phyloP scores from a whole-genome alignment of 2,888 invertebrate species.

The Ptychoptera albimana region DNA sequence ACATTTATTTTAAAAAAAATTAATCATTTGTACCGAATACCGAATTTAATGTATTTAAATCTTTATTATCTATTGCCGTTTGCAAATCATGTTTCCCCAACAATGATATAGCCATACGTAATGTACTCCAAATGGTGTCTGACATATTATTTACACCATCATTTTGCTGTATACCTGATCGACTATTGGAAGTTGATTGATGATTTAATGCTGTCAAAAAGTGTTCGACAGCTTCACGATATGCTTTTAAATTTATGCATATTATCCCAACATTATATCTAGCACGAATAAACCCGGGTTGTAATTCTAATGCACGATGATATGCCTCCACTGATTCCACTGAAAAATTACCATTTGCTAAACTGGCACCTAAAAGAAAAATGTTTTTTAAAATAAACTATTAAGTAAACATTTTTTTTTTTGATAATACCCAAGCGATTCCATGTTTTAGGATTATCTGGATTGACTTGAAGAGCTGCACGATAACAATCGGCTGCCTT shows the following conservation, averaged over 20 bases:
- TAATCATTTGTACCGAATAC: constrained; percentile 20
- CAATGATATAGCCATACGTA: constrained; percentile 73
- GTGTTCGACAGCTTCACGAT: constrained; percentile 92
- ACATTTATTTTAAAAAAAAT: no score
- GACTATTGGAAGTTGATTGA: constrained; percentile 47
- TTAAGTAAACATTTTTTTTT: no score
- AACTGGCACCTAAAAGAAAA: constrained; percentile 57
- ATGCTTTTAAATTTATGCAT: constrained; percentile 88
- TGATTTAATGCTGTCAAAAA: constrained; percentile 84
- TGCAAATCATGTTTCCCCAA: constrained; percentile 54
- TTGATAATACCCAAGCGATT: constrained; percentile 50
- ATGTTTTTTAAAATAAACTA: no score
- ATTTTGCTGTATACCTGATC: constrained; percentile 41
- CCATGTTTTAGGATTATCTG: constrained; percentile 79
- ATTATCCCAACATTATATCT: constrained; percentile 96
- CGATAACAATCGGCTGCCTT: constrained; percentile 95
- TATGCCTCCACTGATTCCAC: constrained; percentile 96
- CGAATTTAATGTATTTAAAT: constrained; percentile 43
- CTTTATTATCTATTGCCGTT: constrained; percentile 41
- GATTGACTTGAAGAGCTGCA: constrained; percentile 66
- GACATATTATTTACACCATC: constrained; percentile 50
- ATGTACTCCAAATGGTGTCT: constrained; percentile 85
- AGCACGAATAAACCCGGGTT: constrained; percentile 92
- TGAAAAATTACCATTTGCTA: constrained; percentile 88
- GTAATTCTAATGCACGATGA: constrained; percentile 72